Base-by-base conservation (phyloP, 1,140 invertebrate species). In the Tribolium castaneum region DNA sequence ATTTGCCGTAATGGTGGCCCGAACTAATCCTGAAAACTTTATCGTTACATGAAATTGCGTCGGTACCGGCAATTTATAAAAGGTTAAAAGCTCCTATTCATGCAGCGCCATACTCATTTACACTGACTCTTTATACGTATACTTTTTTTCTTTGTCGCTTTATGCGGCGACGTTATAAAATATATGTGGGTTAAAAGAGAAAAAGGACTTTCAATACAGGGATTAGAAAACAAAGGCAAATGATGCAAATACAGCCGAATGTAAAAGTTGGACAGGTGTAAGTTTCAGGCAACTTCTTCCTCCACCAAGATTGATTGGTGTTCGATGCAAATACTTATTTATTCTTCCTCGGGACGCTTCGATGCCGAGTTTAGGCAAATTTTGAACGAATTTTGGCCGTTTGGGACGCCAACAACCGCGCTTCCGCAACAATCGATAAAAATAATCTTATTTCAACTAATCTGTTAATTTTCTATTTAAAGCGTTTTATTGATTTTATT, bases 11-110 rank as follows among this genome's bases (percentile, higher is more conserved):
- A 62, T 62, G 56, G 56, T 62, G 56, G 19, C 22, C 13, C 12
- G 56, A 30, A 66, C 59, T 66, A 66, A 66, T 66, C 59, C 59
- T 59, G 59, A 35, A 66, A 66, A 66, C 59, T 66, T 66, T 66
- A 66, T 66, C 59, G 59, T 66, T 66, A 66, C 59, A 66, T 66
- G 30, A 66, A 66, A 66, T 59, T 66, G 59, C 30, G n/a, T 66
- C 59, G 25, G 59, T 66, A 66, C 59, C 34, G 59, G 25, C 30
- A 35, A 35, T 66, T 66, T 66, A 66, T 66, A 66, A 66, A 66
- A 66, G 59, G 59, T 66, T 66, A 66, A 66, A 66, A 66, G 59
- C 59, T 66, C 30, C 59, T 22, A 66, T 66, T 66, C 59, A 66
- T 35, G 10, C 22, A 25, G 30, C 59, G 59, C 54, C 30, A 13